A percentile compares a stretch with the other conserved stretches of the same genome.
These are phyloP conservation scores for Zaprionus vittiger DNA, from an alignment of 1,140 invertebrate species.

Conservation along the genomic window DNA sequence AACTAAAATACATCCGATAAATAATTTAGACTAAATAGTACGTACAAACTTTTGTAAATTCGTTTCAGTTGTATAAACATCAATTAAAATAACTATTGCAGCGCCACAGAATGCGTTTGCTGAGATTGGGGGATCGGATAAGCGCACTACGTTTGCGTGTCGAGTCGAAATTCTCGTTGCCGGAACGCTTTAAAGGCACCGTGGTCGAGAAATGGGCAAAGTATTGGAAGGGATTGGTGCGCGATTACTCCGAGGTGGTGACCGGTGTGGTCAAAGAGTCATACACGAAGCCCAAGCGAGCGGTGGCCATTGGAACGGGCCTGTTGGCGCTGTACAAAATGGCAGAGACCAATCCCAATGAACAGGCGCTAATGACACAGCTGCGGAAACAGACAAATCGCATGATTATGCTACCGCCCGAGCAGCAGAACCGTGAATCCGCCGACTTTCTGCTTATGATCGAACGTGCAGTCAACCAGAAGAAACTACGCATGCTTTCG, in stretches of 20 bases:
- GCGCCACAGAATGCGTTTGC: constrained; percentile 52
- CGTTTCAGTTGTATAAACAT: constrained; percentile 37
- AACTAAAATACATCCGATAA: constrained; percentile 24
- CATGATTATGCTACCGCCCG: constrained; percentile 87
- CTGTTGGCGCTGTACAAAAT: constrained; percentile 50
- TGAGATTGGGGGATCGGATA: constrained; percentile 50
- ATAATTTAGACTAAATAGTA: constrained; percentile 10
- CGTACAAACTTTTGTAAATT: constrained; percentile 30
- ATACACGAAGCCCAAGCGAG: constrained; percentile 86
- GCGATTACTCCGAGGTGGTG: constrained; percentile 87
- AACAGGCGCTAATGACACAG: constrained; percentile 56
- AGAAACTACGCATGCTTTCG: constrained; percentile 87
- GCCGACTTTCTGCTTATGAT: constrained; percentile 88
- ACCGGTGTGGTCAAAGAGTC: constrained; percentile 86
- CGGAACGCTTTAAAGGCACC: constrained; percentile 87
- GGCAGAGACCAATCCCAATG: constrained; percentile 58
- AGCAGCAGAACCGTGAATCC: constrained; percentile 88
- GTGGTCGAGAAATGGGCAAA: constrained; percentile 87
- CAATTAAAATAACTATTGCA: constrained; percentile 35
- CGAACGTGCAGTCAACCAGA: constrained; percentile 88
- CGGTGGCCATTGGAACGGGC: constrained; percentile 80
- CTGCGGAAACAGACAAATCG: constrained; percentile 85
- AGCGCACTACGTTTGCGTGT: constrained; percentile 60
- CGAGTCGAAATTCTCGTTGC: constrained; percentile 66
- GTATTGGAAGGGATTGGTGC: constrained; percentile 87